Evolutionary conservation across 2,888 invertebrate species (phyloP).

Genomic region (Macropis europaea): DNA sequence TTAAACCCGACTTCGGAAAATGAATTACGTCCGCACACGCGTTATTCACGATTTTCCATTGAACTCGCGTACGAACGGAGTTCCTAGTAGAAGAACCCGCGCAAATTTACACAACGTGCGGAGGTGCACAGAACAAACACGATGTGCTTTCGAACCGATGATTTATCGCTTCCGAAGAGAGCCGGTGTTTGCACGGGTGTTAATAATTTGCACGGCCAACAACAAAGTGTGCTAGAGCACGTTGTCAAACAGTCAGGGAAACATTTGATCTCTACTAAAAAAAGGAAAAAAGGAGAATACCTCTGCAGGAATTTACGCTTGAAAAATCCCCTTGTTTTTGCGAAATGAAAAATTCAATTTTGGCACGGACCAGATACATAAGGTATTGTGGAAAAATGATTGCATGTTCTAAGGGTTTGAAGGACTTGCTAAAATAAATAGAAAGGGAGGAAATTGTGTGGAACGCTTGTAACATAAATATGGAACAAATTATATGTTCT

Average conservation of each 20-base stretch:
- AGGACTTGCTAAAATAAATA: too few species aligned
- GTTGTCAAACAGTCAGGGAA: conserved; percentile 27
- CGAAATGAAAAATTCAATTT: too few species aligned
- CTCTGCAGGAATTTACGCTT: not conserved
- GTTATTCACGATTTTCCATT: conserved; percentile 30
- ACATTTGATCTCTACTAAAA: conserved; percentile 4
- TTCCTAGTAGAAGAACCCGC: conserved; percentile 24
- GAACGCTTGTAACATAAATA: too few species aligned
- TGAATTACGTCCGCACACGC: conserved; percentile 16
- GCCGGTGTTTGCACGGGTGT: conserved; percentile 31
- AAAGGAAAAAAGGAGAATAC: not conserved
- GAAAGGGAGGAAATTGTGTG: too few species aligned
- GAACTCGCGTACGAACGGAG: conserved; percentile 13
- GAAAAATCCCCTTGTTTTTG: too few species aligned
- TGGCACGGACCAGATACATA: too few species aligned
- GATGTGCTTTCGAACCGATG: conserved; percentile 38
- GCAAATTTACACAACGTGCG: conserved; percentile 41
- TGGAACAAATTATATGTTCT: too few species aligned
- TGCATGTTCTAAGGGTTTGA: too few species aligned
- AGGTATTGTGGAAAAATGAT: too few species aligned
- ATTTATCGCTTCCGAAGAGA: conserved; percentile 48
- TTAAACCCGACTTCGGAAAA: not conserved
- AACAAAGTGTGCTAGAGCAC: conserved; percentile 20
- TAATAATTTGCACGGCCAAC: conserved; percentile 44
- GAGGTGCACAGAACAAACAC: conserved; percentile 44